Conservation (phyloP, 64 coral and sea anemone genomes). For the Porites australiensis region DNA sequence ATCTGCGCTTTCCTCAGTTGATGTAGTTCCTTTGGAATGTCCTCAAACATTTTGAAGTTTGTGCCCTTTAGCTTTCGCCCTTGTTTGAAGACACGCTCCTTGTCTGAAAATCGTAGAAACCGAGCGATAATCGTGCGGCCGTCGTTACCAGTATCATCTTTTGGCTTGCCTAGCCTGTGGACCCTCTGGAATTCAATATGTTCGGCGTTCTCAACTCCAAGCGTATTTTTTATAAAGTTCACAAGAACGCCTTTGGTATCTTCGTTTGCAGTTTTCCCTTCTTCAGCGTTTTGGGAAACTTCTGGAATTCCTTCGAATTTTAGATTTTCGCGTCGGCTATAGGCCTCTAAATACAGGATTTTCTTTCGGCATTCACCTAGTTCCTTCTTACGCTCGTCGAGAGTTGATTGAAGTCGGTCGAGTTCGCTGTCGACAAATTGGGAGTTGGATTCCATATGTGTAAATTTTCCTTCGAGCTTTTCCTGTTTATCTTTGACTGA, state of each 20-base stretch:
- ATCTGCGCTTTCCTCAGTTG: neutral
- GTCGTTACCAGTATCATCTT: neutral
- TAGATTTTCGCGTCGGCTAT: slow-evolving; percentile 5
- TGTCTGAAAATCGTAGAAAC: slow-evolving; percentile 1
- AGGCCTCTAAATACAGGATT: neutral
- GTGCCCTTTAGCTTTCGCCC: neutral
- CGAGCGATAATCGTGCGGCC: neutral
- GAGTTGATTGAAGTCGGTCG: neutral
- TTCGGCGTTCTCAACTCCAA: neutral
- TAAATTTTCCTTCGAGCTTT: neutral
- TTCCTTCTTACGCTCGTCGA: neutral
- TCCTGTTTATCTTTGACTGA: slow-evolving; percentile 1
- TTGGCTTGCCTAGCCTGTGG: neutral
- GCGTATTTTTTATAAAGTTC: slow-evolving; percentile 30
- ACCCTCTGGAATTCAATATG: slow-evolving; percentile 36
- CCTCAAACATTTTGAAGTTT: neutral
- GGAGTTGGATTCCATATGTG: neutral
- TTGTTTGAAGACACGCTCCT: neutral
- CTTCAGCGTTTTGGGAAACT: neutral
- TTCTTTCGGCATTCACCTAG: neutral
- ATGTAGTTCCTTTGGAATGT: slow-evolving; percentile 2
- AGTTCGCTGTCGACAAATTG: neutral
- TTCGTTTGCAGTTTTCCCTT: neutral
- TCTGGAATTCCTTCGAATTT: slow-evolving; percentile 38
- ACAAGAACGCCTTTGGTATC: neutral